Evolutionary conservation across 2,113 vertebrate genomes (phyloP).

Genomic region (Ictalurus furcatus): DNA sequence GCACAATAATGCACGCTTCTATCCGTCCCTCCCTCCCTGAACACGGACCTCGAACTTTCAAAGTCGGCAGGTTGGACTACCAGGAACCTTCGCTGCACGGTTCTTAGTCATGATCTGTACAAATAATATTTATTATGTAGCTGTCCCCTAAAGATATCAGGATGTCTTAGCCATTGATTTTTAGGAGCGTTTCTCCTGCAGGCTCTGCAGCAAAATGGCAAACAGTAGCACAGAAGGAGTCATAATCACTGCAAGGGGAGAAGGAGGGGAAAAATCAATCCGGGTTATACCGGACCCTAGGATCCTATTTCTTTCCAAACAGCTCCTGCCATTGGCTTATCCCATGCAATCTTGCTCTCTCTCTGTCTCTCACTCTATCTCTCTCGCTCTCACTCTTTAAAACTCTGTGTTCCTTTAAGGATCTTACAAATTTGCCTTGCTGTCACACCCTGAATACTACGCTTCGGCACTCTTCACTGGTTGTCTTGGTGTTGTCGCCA

Average conservation of each 20-base stretch:
- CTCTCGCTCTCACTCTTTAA: background rate
- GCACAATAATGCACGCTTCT: background rate
- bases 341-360: slow-evolving; percentile 32
- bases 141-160: slow-evolving; percentile 40
- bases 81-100: slow-evolving; percentile 5
- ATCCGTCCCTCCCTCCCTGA: background rate
- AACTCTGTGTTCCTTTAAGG: background rate
- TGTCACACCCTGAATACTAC: slow-evolving; percentile 10
- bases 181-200: slow-evolving; percentile 39
- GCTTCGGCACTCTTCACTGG: slow-evolving; percentile 27
- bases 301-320: slow-evolving; percentile 46
- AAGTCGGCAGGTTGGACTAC: background rate
- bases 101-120: slow-evolving; percentile 41
- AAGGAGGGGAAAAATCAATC: slow-evolving; percentile 49
- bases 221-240: slow-evolving; percentile 33
- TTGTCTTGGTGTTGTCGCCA: slow-evolving; percentile 54
- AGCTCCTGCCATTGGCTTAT: slow-evolving; percentile 30
- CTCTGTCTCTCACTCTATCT: background rate
- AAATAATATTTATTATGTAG: slow-evolving; percentile 52
- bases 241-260: slow-evolving; percentile 18
- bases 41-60: background rate
- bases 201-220: slow-evolving; percentile 56
- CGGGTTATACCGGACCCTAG: slow-evolving; percentile 34
- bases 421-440: slow-evolving; percentile 26
- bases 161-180: slow-evolving; percentile 55